A percentile compares a stretch with the other conserved stretches of the same genome.
These are phyloP conservation scores for Drepana arcuata DNA, from an alignment of 1,140 invertebrate species.

Conservation along the genomic window DNA sequence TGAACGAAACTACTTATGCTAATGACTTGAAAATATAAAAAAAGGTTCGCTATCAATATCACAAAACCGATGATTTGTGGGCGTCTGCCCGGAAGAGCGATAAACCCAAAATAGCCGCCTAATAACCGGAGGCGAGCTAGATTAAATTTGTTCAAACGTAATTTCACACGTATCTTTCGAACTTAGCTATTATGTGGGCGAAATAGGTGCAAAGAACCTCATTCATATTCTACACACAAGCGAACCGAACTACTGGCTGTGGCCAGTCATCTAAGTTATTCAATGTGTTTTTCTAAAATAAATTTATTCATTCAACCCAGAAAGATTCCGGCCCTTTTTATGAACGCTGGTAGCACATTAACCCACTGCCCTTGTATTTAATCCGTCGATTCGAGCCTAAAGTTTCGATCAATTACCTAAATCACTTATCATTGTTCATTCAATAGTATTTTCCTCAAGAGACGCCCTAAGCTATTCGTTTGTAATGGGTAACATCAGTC, in stretches of 20 bases:
- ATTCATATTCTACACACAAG: constrained; percentile 21
- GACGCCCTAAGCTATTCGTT: constrained; percentile 42
- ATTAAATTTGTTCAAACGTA: constrained; percentile 36
- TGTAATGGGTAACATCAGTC: constrained; percentile 59
- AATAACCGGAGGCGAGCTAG: constrained; percentile 27
- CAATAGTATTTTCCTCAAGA: constrained; percentile 23
- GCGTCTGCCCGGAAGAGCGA: constrained; percentile 35
- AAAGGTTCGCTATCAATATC: constrained; percentile 13
- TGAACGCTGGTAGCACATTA: background rate
- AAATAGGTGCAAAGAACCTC: constrained; percentile 20
- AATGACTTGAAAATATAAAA: constrained; percentile 34
- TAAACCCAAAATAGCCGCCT: constrained; percentile 22
- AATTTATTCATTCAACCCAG: too few relatives aligned
- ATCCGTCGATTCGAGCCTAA: background rate
- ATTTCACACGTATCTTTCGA: constrained; percentile 38
- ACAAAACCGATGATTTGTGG: constrained; percentile 29
- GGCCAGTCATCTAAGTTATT: too few relatives aligned
- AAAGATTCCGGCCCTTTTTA: background rate
- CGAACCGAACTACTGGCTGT: constrained; percentile 16
- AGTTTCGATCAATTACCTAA: constrained; percentile 16
- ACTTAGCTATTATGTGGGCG: constrained; percentile 24
- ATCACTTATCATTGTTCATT: constrained; percentile 13
- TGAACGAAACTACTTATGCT: constrained; percentile 31
- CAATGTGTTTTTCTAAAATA: too few relatives aligned
- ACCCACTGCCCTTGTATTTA: constrained; percentile 1